These are phyloP conservation scores for Kradibia gibbosae DNA, from an alignment of 1,140 invertebrate genomes.

Conservation along the genomic window DNA sequence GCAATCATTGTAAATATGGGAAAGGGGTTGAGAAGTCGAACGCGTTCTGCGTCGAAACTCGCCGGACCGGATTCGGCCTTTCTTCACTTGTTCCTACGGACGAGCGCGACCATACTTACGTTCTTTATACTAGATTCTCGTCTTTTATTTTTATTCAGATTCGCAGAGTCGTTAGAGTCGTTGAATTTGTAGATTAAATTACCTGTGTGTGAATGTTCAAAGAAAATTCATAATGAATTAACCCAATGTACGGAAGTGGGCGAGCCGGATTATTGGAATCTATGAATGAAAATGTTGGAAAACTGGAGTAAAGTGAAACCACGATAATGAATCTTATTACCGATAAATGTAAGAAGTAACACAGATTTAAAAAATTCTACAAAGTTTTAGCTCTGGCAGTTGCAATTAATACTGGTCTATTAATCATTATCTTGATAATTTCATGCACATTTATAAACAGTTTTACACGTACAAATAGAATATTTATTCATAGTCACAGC, in stretches of 20 bases:
- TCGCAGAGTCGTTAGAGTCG: background rate
- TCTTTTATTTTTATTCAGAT: background rate
- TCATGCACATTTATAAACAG: conserved; percentile 28
- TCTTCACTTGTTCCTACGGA: conserved; percentile 36
- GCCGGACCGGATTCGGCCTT: conserved; percentile 29
- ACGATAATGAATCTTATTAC: background rate
- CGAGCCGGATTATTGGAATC: background rate
- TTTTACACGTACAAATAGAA: conserved; percentile 5
- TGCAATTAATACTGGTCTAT: background rate
- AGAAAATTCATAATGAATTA: background rate
- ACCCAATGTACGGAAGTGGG: background rate
- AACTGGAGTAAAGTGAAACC: background rate
- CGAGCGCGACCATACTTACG: background rate
- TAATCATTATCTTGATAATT: conserved; percentile 12
- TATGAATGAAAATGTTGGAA: background rate
- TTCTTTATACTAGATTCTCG: background rate
- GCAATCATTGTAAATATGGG: conserved; percentile 42
- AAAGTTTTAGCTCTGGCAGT: too few relatives aligned
- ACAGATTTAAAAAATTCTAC: background rate
- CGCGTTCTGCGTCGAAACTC: background rate
- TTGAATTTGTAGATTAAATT: background rate
- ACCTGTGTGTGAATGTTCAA: background rate
- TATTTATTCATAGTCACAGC: conserved; percentile 9
- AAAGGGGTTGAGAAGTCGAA: background rate
- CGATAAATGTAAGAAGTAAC: background rate